These are phyloP conservation scores for Thereva unica DNA, from an alignment of 2,888 invertebrate species.

Conservation along the genomic window DNA sequence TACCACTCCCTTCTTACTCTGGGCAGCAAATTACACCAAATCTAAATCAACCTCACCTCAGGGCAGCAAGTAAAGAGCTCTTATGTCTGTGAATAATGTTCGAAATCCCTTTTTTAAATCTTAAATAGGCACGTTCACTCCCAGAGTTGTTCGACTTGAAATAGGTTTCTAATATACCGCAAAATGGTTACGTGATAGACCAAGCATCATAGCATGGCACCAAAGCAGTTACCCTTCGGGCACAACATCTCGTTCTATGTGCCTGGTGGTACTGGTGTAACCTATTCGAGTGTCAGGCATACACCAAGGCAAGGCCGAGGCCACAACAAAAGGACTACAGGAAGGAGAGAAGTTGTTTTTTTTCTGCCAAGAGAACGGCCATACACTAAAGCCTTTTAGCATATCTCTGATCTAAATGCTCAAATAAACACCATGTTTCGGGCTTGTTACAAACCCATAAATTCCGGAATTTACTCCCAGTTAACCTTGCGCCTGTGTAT, in stretches of 20 bases:
- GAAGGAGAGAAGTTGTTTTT: constrained; percentile 1
- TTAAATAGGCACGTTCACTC: constrained; percentile 13
- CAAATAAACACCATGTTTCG: constrained; percentile 40
- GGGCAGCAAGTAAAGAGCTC: too few relatives aligned
- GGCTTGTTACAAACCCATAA: constrained; percentile 40
- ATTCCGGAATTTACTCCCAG: constrained; percentile 28
- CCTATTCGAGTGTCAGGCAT: background rate
- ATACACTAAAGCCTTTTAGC: constrained; percentile 36
- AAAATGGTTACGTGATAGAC: constrained; percentile 32
- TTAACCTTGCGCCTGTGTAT: background rate
- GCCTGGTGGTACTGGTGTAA: constrained; percentile 18
- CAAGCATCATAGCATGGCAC: background rate
- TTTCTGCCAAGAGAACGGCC: background rate
- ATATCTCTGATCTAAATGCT: constrained; percentile 40
- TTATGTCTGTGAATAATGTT: too few relatives aligned
- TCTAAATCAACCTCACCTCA: too few relatives aligned
- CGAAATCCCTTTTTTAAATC: too few relatives aligned
- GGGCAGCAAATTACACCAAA: too few relatives aligned
- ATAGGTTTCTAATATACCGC: constrained; percentile 38
- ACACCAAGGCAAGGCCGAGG: background rate
- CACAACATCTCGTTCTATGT: constrained; percentile 3
- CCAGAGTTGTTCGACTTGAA: constrained; percentile 25
- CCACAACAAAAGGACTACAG: constrained; percentile 16
- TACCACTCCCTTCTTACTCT: too few relatives aligned
- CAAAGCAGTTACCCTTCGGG: constrained; percentile 16